These are phyloP conservation scores for Danaus plexippus DNA, from an alignment of 1,140 invertebrate species.

Conservation along the genomic window DNA sequence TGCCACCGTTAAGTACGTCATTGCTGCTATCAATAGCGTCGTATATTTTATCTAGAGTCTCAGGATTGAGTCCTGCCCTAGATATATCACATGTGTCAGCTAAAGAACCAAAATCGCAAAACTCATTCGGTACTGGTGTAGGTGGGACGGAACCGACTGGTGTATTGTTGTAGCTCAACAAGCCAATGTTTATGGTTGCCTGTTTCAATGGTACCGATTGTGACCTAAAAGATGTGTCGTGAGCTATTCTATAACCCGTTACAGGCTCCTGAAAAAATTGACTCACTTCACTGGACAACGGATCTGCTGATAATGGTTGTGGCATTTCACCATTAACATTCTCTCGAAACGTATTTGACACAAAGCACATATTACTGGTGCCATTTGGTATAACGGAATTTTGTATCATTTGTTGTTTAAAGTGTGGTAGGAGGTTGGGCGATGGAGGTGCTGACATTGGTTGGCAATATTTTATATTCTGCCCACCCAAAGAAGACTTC, in stretches of 20 bases:
- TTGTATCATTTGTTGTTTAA: conserved; percentile 53
- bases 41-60: conserved; percentile 69
- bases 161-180: conserved; percentile 71
- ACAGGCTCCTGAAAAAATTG: conserved; percentile 70
- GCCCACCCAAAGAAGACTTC: conserved; percentile 42
- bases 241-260: conserved; percentile 36
- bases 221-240: conserved; percentile 73
- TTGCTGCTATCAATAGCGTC: conserved; percentile 67
- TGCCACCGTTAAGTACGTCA: conserved; percentile 50
- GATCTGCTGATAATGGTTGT: conserved; percentile 60
- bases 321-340: conserved; percentile 48
- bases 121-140: conserved; percentile 80
- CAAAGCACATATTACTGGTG: conserved; percentile 42
- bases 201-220: conserved; percentile 84
- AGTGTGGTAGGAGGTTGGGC: conserved; percentile 67
- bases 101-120: conserved; percentile 76
- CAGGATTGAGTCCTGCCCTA: conserved; percentile 67
- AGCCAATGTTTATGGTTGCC: conserved; percentile 51
- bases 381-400: conserved; percentile 56
- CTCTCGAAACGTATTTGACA: conserved; percentile 46
- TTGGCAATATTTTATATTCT: conserved; percentile 56
- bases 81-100: conserved; percentile 69
- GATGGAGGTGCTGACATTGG: conserved; percentile 75
- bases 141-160: conserved; percentile 77
- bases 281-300: conserved; percentile 70